phyloP scores from a whole-genome alignment of 2,113 vertebrate genomes.

The Lethenteron reissneri region DNA sequence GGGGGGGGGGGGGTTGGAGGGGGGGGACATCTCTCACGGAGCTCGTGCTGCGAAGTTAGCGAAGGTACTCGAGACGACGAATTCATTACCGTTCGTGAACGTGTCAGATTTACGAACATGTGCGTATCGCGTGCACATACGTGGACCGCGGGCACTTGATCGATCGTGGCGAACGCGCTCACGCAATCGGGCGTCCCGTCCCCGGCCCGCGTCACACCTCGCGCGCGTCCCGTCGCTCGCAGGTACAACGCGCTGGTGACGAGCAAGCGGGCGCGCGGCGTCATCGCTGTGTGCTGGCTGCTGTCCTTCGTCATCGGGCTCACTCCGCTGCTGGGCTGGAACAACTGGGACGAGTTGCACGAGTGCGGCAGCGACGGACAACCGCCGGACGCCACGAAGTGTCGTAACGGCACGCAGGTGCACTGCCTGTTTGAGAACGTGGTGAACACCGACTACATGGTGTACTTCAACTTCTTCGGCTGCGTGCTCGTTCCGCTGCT shows the following conservation, averaged over 20 bases:
- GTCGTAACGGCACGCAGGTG: conserved; percentile 16
- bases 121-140: no score
- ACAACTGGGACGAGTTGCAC: conserved; percentile 15
- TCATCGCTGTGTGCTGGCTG: conserved; percentile 79
- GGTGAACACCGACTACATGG: background rate
- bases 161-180: no score
- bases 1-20: no score
- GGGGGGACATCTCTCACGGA: no score
- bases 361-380: background rate
- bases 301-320: conserved; percentile 72
- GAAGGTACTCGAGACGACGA: no score
- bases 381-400: background rate
- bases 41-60: no score
- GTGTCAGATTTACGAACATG: no score
- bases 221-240: conserved; percentile 12
- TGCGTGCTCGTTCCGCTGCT: background rate
- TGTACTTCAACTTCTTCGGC: conserved; percentile 1
- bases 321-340: conserved; percentile 86
- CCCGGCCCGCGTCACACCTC: background rate
- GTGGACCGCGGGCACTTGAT: no score
- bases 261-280: conserved; percentile 40
- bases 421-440: conserved; percentile 5
- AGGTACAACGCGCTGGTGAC: conserved; percentile 92
- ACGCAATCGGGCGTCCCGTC: no score
- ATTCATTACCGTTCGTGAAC: no score